A percentile compares a stretch with the other conserved stretches of the same genome.
Conservation (phyloP, 2,888 invertebrate genomes). For the Gymnosoma rotundatum region DNA sequence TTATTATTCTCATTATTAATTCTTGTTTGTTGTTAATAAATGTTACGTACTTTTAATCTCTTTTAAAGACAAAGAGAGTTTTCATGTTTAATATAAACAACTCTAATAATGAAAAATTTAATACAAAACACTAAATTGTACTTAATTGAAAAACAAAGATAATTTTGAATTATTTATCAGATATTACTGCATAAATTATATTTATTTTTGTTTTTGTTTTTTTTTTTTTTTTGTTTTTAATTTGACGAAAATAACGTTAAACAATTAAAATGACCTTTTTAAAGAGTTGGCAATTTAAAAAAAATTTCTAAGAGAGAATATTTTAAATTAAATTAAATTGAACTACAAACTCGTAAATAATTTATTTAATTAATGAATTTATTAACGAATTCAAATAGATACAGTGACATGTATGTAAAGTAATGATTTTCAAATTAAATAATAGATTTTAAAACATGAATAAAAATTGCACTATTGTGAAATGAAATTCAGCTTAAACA, state of each 20-base stretch:
- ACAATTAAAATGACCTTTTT: conserved; percentile 8
- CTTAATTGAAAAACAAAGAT: background rate
- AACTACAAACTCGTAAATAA: background rate
- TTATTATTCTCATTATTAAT: background rate
- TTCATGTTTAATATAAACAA: no score
- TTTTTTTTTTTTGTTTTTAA: conserved; percentile 12
- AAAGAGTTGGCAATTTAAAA: conserved; percentile 25
- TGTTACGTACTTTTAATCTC: background rate
- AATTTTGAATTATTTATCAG: background rate
- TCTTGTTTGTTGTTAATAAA: no score
- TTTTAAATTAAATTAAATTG: background rate
- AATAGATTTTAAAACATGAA: no score
- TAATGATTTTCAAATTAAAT: no score
- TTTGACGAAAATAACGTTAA: background rate
- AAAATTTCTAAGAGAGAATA: background rate
- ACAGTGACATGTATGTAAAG: no score
- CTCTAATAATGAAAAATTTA: background rate
- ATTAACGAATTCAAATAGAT: no score
- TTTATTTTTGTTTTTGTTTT: no score
- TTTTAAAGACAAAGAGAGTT: conserved; percentile 12
- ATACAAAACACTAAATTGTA: background rate
- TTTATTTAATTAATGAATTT: no score
- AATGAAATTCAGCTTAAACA: no score
- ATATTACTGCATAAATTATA: no score
- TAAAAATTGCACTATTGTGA: no score